Percentiles rank a stretch among this genome's conserved stretches.
Evolutionary conservation across 1,140 invertebrate genomes (phyloP).

Genomic region (Anastatus disparis): DNA sequence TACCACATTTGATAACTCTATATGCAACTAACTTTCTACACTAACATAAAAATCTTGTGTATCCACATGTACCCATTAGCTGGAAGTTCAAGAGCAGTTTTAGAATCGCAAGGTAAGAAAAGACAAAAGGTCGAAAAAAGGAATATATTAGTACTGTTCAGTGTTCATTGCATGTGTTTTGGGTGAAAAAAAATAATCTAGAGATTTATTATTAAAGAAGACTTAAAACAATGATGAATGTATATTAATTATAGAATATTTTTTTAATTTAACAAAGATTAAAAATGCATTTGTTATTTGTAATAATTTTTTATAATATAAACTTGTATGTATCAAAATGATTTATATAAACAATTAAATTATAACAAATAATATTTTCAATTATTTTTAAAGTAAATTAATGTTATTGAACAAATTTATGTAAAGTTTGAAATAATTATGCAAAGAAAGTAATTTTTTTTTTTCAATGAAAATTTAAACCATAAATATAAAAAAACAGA

Average conservation of each 20-base stretch:
- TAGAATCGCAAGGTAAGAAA: slow-evolving; percentile 63
- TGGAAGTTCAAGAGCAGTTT: slow-evolving; percentile 63
- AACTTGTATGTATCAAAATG: too few relatives aligned
- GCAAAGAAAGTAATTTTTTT: too few relatives aligned
- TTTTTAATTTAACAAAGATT: neutral
- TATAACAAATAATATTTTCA: too few relatives aligned
- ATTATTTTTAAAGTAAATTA: too few relatives aligned
- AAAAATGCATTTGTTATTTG: neutral
- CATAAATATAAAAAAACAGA: too few relatives aligned
- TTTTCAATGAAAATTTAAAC: too few relatives aligned
- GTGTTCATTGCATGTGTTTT: slow-evolving; percentile 36
- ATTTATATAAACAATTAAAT: too few relatives aligned
- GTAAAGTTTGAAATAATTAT: too few relatives aligned
- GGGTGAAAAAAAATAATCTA: neutral
- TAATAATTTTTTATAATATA: too few relatives aligned
- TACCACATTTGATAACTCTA: neutral
- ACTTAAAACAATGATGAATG: too few relatives aligned
- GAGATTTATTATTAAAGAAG: slow-evolving; percentile 5
- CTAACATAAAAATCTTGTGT: slow-evolving; percentile 44
- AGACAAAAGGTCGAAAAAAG: slow-evolving; percentile 11
- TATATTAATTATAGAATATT: too few relatives aligned
- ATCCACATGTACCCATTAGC: slow-evolving; percentile 58
- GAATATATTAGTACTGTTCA: slow-evolving; percentile 29
- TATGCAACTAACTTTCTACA: neutral
- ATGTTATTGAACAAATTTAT: too few relatives aligned